phyloP scores from a whole-genome alignment of 2,888 invertebrate species.

The Volucella zonaria region DNA sequence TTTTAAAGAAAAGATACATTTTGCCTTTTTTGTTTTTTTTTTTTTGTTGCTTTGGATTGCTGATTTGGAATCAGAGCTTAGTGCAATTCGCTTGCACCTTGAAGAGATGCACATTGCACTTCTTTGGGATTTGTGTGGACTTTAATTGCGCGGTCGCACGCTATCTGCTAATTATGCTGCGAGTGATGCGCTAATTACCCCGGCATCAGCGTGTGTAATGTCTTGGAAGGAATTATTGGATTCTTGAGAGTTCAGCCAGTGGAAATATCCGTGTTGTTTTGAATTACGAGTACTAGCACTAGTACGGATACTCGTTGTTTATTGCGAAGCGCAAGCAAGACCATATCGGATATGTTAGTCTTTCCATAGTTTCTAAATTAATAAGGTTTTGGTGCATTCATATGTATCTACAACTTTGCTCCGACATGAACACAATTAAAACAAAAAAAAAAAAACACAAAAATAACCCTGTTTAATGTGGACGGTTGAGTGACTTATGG shows the following conservation, averaged over 20 bases:
- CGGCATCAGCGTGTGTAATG: constrained; percentile 51
- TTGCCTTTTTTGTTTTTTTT: constrained; percentile 18
- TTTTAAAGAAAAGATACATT: neutral
- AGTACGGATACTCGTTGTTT: neutral
- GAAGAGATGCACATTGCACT: constrained; percentile 53
- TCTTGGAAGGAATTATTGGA: constrained; percentile 67
- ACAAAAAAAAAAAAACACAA: no score
- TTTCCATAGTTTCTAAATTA: constrained; percentile 24
- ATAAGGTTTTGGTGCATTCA: neutral
- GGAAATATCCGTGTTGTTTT: constrained; percentile 48
- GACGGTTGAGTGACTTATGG: no score
- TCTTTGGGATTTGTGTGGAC: constrained; percentile 47
- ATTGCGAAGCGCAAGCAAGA: constrained; percentile 51
- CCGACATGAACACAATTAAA: no score
- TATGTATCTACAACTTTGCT: no score
- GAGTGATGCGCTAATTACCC: constrained; percentile 69
- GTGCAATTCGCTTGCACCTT: constrained; percentile 37
- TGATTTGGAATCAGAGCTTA: constrained; percentile 56
- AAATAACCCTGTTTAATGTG: no score
- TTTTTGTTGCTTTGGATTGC: constrained; percentile 15
- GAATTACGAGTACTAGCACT: constrained; percentile 26
- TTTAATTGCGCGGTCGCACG: constrained; percentile 72
- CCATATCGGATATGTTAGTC: constrained; percentile 36
- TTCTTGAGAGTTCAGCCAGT: constrained; percentile 65
- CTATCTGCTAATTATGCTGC: constrained; percentile 71